A percentile compares a stretch with the other conserved stretches of the same genome.
Evolutionary conservation across 2,888 invertebrate species (phyloP).

Genomic region (Hypsopygia costalis): DNA sequence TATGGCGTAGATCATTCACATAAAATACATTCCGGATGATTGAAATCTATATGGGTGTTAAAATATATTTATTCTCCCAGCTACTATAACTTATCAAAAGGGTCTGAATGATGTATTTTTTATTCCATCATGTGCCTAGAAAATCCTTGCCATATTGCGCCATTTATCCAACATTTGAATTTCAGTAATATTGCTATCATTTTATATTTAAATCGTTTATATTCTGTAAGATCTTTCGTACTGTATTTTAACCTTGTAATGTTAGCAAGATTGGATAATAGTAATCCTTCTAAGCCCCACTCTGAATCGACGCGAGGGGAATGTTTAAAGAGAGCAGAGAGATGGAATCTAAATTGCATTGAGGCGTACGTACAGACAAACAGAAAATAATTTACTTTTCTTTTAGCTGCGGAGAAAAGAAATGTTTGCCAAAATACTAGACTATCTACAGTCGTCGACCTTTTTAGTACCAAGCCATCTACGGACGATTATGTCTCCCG

Average conservation of each 20-base stretch:
- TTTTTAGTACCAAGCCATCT: conserved; percentile 33
- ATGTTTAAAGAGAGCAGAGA: not conserved
- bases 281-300: not conserved
- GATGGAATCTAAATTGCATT: not conserved
- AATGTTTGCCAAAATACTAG: not conserved
- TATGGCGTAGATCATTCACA: no score
- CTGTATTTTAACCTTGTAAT: not conserved
- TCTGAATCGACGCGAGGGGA: not conserved
- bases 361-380: not conserved
- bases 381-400: conserved; percentile 6
- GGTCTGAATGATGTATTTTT: no score
- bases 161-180: no score
- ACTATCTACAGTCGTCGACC: conserved; percentile 24
- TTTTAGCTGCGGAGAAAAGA: conserved; percentile 2
- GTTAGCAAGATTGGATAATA: not conserved
- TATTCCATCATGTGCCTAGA: no score
- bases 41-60: no score
- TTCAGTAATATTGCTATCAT: no score
- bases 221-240: no score
- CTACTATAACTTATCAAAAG: no score
- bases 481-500: conserved; percentile 26
- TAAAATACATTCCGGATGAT: no score
- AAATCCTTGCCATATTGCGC: no score
- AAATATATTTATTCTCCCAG: no score
- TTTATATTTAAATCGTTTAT: no score